Percentiles rank a stretch among this genome's conserved stretches.
Conservation (phyloP, 2,888 invertebrate species). For the Teleiodes luculella region DNA sequence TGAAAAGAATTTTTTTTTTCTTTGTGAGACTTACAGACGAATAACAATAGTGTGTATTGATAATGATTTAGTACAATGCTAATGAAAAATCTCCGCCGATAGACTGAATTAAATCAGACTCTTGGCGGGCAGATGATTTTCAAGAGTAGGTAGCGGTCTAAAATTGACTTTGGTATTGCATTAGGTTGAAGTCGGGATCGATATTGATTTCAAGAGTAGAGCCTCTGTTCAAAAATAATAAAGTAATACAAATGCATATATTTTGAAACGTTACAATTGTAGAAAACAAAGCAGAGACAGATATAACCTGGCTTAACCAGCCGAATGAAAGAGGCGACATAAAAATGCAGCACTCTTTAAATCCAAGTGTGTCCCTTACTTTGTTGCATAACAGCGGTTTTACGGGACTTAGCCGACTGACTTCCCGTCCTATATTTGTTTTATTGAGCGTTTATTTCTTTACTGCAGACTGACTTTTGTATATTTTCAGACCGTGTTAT, state of each 20-base stretch:
- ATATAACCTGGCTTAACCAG: neutral
- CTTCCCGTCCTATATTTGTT: conserved; percentile 17
- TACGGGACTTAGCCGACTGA: conserved; percentile 12
- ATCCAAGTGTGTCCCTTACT: conserved; percentile 30
- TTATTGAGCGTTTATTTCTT: conserved; percentile 17
- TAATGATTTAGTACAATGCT: too few relatives aligned
- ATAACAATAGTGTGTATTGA: too few relatives aligned
- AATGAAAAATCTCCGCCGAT: too few relatives aligned
- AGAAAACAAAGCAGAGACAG: conserved; percentile 1
- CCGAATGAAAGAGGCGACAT: conserved; percentile 37
- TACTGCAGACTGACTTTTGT: conserved; percentile 6
- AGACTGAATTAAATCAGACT: too few relatives aligned
- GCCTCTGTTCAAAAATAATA: too few relatives aligned
- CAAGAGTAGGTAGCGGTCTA: too few relatives aligned
- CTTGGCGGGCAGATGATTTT: too few relatives aligned
- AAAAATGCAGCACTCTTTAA: conserved; percentile 38
- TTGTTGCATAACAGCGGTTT: conserved; percentile 23
- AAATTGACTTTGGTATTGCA: too few relatives aligned
- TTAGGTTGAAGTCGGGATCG: too few relatives aligned
- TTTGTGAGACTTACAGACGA: too few relatives aligned
- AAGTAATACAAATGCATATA: neutral
- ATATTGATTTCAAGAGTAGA: too few relatives aligned
- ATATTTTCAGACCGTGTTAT: conserved; percentile 1
- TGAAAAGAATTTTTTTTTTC: too few relatives aligned
- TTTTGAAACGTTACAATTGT: neutral